These are phyloP conservation scores for Poecilus cupreus DNA, from an alignment of 2,888 invertebrate genomes.

Conservation along the genomic window DNA sequence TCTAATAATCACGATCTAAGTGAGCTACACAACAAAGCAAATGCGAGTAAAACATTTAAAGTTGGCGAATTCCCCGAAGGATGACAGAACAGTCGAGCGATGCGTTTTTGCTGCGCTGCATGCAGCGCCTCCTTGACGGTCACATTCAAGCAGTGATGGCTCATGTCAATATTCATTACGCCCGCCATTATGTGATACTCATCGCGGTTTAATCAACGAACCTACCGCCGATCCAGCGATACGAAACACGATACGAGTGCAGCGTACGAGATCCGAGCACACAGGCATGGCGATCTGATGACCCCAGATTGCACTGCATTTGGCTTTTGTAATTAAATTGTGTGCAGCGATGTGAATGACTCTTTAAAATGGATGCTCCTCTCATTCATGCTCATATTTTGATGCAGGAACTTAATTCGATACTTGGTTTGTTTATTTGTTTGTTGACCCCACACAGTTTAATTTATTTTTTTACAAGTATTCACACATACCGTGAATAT, in stretches of 20 bases:
- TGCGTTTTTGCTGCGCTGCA: not conserved
- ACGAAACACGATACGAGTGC: not conserved
- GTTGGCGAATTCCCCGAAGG: not conserved
- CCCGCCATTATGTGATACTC: slow-evolving; percentile 14
- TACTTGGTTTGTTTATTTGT: not conserved
- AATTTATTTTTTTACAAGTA: no score
- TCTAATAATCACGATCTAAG: no score
- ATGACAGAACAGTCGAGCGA: not conserved
- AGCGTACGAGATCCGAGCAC: not conserved
- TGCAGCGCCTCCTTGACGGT: not conserved
- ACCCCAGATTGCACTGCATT: not conserved
- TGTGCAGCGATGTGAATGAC: not conserved
- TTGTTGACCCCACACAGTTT: no score
- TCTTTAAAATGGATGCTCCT: not conserved
- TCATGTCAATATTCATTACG: slow-evolving; percentile 30
- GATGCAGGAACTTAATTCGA: no score
- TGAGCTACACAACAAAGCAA: no score
- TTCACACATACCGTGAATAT: no score
- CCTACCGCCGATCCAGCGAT: not conserved
- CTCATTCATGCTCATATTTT: no score
- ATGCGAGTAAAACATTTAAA: not conserved
- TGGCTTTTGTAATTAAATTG: not conserved
- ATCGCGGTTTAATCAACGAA: slow-evolving; percentile 20
- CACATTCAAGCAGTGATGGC: not conserved
- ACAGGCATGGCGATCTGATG: not conserved